Evolutionary conservation across 2,113 vertebrate genomes (phyloP).

Genomic region (Crotalus horridus): DNA sequence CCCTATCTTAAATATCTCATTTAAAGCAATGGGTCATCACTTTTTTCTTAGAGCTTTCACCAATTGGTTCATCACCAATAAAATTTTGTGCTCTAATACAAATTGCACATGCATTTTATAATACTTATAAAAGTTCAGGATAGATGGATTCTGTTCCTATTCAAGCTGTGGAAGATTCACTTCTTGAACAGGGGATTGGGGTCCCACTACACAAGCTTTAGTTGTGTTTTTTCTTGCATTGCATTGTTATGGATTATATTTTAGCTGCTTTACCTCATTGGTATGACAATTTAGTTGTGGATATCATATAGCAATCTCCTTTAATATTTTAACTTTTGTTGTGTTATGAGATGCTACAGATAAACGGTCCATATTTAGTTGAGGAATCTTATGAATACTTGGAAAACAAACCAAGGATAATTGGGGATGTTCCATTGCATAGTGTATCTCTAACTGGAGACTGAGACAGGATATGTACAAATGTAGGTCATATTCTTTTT

Average conservation of each 20-base stretch:
- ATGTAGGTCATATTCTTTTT: background rate
- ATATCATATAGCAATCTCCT: background rate
- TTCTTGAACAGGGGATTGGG: background rate
- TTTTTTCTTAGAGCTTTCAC: slow-evolving; percentile 46
- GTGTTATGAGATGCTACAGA: background rate
- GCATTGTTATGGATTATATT: background rate
- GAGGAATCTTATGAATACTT: background rate
- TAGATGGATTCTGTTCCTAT: slow-evolving; percentile 36
- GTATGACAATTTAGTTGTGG: background rate
- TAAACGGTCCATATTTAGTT: background rate
- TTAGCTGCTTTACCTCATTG: background rate
- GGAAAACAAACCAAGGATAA: background rate
- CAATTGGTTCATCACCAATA: slow-evolving; percentile 36
- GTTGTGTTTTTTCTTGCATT: background rate
- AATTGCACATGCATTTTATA: slow-evolving; percentile 30
- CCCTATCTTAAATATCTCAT: background rate
- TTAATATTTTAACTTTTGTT: background rate
- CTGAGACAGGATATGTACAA: background rate
- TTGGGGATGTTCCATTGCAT: background rate
- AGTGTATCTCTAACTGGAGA: slow-evolving; percentile 15
- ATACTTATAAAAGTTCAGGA: slow-evolving; percentile 13
- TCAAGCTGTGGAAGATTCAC: background rate
- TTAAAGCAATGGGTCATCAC: slow-evolving; percentile 7
- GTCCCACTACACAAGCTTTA: background rate
- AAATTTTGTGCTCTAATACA: slow-evolving; percentile 39